These are phyloP conservation scores for Pterostichus niger DNA, from an alignment of 2,888 invertebrate species.

Conservation along the genomic window DNA sequence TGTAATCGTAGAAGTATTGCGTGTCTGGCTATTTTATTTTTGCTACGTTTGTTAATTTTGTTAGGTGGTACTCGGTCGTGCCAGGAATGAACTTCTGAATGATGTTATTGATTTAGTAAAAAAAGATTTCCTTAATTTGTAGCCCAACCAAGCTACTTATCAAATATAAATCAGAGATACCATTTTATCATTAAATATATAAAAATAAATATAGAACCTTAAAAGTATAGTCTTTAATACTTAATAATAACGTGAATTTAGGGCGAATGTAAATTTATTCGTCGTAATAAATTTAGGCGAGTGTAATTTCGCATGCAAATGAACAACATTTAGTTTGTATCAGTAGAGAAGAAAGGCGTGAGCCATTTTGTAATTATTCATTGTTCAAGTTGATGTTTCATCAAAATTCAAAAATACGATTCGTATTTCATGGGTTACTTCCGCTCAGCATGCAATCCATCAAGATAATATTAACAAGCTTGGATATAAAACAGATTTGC, in stretches of 20 bases:
- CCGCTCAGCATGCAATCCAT: conserved; percentile 52
- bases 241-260: conserved; percentile 24
- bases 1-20: conserved; percentile 26
- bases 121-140: conserved; percentile 48
- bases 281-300: conserved; percentile 22
- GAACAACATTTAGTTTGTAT: conserved; percentile 25
- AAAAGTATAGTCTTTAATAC: conserved; percentile 21
- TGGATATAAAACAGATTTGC: conserved; percentile 52
- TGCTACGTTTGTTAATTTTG: conserved; percentile 40
- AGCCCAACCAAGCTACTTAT: conserved; percentile 11
- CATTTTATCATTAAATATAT: conserved; percentile 30
- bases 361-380: conserved; percentile 46
- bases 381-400: conserved; percentile 50
- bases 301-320: conserved; percentile 43
- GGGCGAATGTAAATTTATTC: conserved; percentile 31
- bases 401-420: conserved; percentile 52
- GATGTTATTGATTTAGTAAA: conserved; percentile 37
- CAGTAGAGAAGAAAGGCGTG: conserved; percentile 33
- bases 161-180: conserved; percentile 22
- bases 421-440: conserved; percentile 44
- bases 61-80: conserved; percentile 46
- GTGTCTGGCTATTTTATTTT: conserved; percentile 36
- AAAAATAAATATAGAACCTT: conserved; percentile 30
- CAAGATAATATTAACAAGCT: conserved; percentile 54
- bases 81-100: conserved; percentile 44